A percentile compares a stretch with the other conserved stretches of the same genome.
Evolutionary conservation across 2,797 vertebrate genomes (phyloP).

Genomic region (Leuciscus waleckii): DNA sequence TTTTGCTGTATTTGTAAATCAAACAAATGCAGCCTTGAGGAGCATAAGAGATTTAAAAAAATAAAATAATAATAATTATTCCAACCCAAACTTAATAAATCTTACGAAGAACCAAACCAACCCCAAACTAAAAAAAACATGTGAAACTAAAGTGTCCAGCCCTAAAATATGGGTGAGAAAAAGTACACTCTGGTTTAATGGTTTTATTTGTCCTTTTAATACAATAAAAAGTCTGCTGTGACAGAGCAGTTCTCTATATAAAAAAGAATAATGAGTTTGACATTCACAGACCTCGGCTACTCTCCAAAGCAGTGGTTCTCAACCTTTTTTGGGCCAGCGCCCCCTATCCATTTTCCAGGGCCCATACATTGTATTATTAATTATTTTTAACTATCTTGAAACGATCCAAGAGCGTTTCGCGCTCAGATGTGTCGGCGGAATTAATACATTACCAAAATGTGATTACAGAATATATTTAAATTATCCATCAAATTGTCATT

Average conservation of each 20-base stretch:
- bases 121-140: background rate
- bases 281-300: background rate
- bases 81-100: background rate
- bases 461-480: no score
- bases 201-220: slow-evolving; percentile 1
- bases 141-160: background rate
- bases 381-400: no score
- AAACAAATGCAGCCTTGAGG: background rate
- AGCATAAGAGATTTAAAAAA: background rate
- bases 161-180: background rate
- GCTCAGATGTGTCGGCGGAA: no score
- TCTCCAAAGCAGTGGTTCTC: background rate
- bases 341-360: no score
- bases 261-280: background rate
- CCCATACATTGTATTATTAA: no score
- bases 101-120: background rate
- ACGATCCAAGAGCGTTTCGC: no score
- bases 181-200: background rate
- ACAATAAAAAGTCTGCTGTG: background rate
- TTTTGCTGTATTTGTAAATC: background rate
- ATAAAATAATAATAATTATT: no score
- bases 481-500: no score
- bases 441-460: no score
- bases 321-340: no score
- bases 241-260: background rate